Evolutionary conservation across 2,888 invertebrate genomes (phyloP), one percentile per base, ranked within the genome.

Genomic region (Timema cristinae): DNA sequence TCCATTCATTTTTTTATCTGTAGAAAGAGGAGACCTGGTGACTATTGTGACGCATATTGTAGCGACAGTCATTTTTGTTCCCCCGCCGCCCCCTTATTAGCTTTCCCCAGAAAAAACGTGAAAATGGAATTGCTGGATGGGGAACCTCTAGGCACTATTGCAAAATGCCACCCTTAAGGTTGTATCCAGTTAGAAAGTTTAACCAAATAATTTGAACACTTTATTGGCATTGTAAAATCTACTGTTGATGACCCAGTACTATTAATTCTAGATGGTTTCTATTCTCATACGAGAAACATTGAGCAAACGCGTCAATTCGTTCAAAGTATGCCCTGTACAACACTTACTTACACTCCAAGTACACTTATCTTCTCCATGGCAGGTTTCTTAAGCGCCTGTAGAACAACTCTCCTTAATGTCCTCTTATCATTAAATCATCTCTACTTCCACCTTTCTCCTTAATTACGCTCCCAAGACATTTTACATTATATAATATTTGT

Each of bases 171-270:
- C 72, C 74, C 75, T 71, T 74, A 74, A 73, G 79, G 79, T 9
- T 80, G 79, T 79, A 77, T 81, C 8, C 79, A 80, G 73, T 69
- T 72, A 13, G 68, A 78, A 48, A 70, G 79, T 2, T 81, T 80
- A 73, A 75, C 78, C 7, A 69, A 78, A 56, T 81, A 79, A 79
- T 76, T 81, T 59, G 67, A 59, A 9, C 59, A 59, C 10, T 79
- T 79, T 68, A 70, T 77, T 54, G 63, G 72, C 0, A 67, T 71
- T 48, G 72, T 78, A 16, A 78, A 78, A n/a, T 78, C 78, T 7
- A 74, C 76, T 52, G 63, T 67, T 59, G 76, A 77, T 48, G 69
- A 77, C 67, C 77, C 77, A 47, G 76, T 78, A 10, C 68, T 78
- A 49, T 73, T 79, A 11, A 13, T 75, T 8, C 67, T 76, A 16